phyloP scores from a whole-genome alignment of 2,797 vertebrate species.

The Pipistrellus nathusii region DNA sequence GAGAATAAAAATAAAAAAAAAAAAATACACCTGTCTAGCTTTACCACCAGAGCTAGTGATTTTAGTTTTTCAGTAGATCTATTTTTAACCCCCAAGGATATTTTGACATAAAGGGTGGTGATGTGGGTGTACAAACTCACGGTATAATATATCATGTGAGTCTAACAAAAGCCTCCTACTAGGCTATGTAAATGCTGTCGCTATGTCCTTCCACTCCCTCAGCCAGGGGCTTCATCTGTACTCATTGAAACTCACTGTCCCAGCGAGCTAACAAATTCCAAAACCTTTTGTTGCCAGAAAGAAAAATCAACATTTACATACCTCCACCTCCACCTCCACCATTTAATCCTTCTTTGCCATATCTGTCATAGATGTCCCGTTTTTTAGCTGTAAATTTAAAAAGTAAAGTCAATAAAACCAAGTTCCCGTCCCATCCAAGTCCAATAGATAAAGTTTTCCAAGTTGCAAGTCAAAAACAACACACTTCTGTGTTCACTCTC shows the following conservation, averaged over 20 bases:
- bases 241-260: not conserved
- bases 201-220: not conserved
- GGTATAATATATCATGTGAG: rapidly evolving
- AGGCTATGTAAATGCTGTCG: no score
- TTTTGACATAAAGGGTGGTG: not conserved
- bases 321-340: conserved; percentile 88
- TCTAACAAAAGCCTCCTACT: not conserved
- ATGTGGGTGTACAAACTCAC: rapidly evolving
- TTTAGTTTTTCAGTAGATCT: not conserved
- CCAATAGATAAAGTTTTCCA: not conserved
- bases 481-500: not conserved
- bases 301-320: conserved; percentile 75
- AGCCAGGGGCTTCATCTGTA: no score
- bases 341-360: conserved; percentile 95
- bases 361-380: conserved; percentile 94
- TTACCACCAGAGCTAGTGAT: no score
- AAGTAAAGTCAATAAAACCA: not conserved
- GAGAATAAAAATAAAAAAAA: not conserved
- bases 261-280: no score
- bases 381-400: conserved; percentile 91
- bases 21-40: not conserved
- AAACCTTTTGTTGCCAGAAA: not conserved
- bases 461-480: not conserved
- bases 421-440: not conserved
- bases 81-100: not conserved